Conservation (phyloP, 2,888 invertebrate genomes). For the Athetis lepigone region DNA sequence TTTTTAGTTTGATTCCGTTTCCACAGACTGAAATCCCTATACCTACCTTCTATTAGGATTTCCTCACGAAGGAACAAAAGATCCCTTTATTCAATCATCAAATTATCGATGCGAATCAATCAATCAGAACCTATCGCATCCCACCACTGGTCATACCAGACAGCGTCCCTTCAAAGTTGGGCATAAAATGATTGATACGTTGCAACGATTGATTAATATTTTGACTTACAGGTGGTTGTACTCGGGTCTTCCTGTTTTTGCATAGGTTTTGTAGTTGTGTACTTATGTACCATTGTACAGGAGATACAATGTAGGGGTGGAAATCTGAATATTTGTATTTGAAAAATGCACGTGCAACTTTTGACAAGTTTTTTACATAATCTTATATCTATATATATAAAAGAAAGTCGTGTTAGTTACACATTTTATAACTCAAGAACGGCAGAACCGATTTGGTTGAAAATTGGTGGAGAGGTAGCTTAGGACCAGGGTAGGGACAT, state of each 20-base stretch:
- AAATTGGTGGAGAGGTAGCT: no score
- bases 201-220: constrained; percentile 34
- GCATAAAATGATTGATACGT: constrained; percentile 32
- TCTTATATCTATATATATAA: no score
- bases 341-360: no score
- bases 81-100: not conserved
- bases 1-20: no score
- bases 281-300: not conserved
- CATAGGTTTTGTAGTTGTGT: constrained; percentile 7
- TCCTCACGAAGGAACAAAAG: no score
- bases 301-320: constrained; percentile 1
- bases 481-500: no score
- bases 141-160: constrained; percentile 17
- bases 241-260: constrained; percentile 10
- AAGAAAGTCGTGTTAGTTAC: no score
- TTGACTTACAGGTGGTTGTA: constrained; percentile 50
- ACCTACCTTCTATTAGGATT: no score
- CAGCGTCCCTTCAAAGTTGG: constrained; percentile 8
- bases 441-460: no score
- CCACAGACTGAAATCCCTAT: no score
- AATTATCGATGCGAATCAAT: constrained; percentile 16
- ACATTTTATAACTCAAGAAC: no score
- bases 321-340: not conserved
- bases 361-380: no score
- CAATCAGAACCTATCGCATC: constrained; percentile 18